A percentile compares a stretch with the other conserved stretches of the same genome.
phyloP scores from a whole-genome alignment of 2,888 invertebrate genomes.

The Meganola albula region DNA sequence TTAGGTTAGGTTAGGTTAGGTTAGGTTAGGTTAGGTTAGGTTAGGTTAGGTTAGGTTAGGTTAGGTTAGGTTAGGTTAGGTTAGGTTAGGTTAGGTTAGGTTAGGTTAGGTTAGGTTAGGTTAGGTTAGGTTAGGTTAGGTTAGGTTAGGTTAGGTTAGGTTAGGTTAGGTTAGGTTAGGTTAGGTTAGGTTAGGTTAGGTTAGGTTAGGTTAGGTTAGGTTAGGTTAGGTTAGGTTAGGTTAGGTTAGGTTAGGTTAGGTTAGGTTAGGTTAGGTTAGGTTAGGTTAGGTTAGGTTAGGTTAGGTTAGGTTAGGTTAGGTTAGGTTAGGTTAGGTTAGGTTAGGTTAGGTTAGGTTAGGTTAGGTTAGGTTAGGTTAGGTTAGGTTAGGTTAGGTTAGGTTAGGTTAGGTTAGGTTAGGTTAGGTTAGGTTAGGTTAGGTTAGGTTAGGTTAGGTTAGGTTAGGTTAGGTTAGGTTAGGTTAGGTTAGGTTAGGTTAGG shows the following conservation, averaged over 20 bases:
- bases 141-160: constrained; percentile 13
- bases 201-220: constrained; percentile 12
- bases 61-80: constrained; percentile 12
- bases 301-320: constrained; percentile 1
- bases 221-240: constrained; percentile 14
- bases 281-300: constrained; percentile 9
- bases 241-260: constrained; percentile 14
- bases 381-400: constrained; percentile 8
- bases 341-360: constrained; percentile 5
- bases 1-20: constrained; percentile 23
- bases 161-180: constrained; percentile 5
- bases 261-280: constrained; percentile 10
- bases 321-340: not conserved
- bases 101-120: constrained; percentile 5
- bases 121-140: constrained; percentile 7
- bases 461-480: constrained; percentile 8
- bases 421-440: no score
- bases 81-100: constrained; percentile 6
- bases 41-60: constrained; percentile 18
- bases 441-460: no score
- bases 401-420: constrained; percentile 6
- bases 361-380: constrained; percentile 8
- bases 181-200: constrained; percentile 12
- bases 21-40: constrained; percentile 21
- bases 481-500: constrained; percentile 11